Base-by-base conservation (phyloP, 2,797 vertebrate genomes). In the Heliangelus exortis region DNA sequence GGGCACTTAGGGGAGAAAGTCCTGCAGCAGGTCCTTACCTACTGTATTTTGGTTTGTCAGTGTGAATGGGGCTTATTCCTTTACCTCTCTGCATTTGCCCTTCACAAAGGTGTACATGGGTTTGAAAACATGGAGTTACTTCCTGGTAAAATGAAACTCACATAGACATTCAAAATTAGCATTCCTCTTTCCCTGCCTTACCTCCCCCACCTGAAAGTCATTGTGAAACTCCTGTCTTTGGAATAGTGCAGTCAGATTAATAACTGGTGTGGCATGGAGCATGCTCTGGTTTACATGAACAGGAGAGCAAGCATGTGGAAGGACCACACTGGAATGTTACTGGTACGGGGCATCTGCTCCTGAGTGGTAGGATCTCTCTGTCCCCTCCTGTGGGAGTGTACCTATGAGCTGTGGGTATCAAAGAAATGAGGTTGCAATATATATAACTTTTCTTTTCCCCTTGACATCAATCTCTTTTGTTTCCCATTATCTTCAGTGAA, bases 221-320 rank as follows among this genome's bases (percentile, higher is more conserved):
- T 80, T 89, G 59, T 50, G 48, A 81, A 92, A 47, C 55, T 41
- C 61, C 31, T n/a, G 31, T 69, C 48, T 65, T 57, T 29, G 39
- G 48, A 65, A 34, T 71, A 15, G 26, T 33, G 39, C 62, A 39
- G 33, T 33, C 0, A 0, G 21, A 39, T 72, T 83, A 21, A 88
- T 68, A 71, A 5, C 41, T 57, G 66, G 21, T 0, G 1, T 4
- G 3, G 28, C 20, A 26, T 0, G 0, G 62, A 68, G 51, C 23
- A 10, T 0, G 1, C 57, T 83, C 33, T 0, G 2, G 36, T 2
- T 68, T 65, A 43, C 8, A 15, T 0, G 5, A 13, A 9, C 20
- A 51, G 31, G n/a, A 88, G 39, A 91, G n/a, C 62, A 41, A 22
- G 43, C 2, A 0, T 3, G 14, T 57, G 66, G 55, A 41, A 69